Evolutionary conservation across 1,140 invertebrate genomes (phyloP), one percentile per base, ranked within the genome.

Genomic region (Euglossa dilemma): DNA sequence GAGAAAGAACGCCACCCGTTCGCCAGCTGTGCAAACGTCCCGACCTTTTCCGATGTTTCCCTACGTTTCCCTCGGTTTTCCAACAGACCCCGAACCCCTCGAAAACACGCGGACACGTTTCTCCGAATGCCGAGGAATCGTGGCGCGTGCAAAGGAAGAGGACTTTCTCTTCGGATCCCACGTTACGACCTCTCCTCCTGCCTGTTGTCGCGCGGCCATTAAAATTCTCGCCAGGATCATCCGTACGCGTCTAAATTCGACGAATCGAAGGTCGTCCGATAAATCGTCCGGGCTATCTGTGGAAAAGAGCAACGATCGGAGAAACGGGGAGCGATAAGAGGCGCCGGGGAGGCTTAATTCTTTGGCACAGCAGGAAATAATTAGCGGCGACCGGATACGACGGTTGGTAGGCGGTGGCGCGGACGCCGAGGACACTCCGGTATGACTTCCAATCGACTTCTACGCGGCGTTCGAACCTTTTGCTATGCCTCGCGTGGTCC

Each of bases 361-460:
- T 23, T 87, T 80, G 73, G 28, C 64, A 23, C 81, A 74, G 79
- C 91, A 91, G 91, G 88, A 91, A 91, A 92, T 88, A 91, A 92
- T 92, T 89, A 91, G 84, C 83, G 70, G 71, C 86, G 85, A 59
- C 88, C 91, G 91, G 90, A 92, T 91, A 90, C 89, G 89, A 87
- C 88, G 77, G 82, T 82, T 85, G 85, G 83, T 90, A 85, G 84
- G 86, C 74, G 43, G 64, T 52, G 74, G 54, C 57, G 56, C 59
- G 64, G 73, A 71, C 28, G 74, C 45, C 59, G 63, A 77, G 47
- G 80, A 76, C 72, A 67, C 43, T 23, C 52, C 80, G 72, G 45
- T 18, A 36, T 72, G 63, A 83, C 74, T 72, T 64, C 28, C 72
- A 76, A 77, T 63, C 64, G 83, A 52, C 59, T 72, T 59, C 74